These are phyloP conservation scores for Xanthorhoe designata DNA, from an alignment of 2,888 invertebrate species.

Conservation along the genomic window DNA sequence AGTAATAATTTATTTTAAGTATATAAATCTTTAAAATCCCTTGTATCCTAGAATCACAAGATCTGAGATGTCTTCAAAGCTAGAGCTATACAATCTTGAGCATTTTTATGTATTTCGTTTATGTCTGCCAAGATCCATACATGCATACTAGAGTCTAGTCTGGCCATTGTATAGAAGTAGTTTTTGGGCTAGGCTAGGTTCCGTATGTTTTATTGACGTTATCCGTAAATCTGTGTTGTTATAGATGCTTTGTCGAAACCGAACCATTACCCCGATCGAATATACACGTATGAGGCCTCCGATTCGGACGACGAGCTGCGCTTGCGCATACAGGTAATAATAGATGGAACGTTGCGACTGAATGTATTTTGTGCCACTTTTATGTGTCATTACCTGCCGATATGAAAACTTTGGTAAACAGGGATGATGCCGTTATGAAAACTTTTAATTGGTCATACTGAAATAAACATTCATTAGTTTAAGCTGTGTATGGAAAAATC, in stretches of 20 bases:
- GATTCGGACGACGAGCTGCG: conserved; percentile 83
- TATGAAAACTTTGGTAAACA: neutral
- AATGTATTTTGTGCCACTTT: conserved; percentile 30
- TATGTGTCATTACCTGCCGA: conserved; percentile 5
- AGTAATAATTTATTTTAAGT: neutral
- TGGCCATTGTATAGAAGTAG: conserved; percentile 4
- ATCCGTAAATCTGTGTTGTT: conserved; percentile 83
- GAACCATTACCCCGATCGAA: conserved; percentile 82
- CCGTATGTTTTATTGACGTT: conserved; percentile 65
- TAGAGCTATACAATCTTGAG: neutral
- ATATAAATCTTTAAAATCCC: neutral
- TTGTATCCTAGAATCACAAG: neutral
- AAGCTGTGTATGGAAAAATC: neutral
- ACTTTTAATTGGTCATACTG: neutral
- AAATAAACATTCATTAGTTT: neutral
- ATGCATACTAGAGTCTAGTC: neutral
- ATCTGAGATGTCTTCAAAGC: neutral
- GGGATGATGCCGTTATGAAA: neutral
- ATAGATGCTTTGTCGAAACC: conserved; percentile 85
- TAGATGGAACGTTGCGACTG: conserved; percentile 31
- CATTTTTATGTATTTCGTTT: neutral
- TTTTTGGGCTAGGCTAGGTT: conserved; percentile 44
- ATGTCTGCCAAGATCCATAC: conserved; percentile 1
- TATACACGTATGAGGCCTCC: conserved; percentile 81
- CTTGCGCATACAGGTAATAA: conserved; percentile 81